Evolutionary conservation across 2,888 invertebrate species (phyloP), one percentile per base, ranked within the genome.

Genomic region (Crioceris asparagi): DNA sequence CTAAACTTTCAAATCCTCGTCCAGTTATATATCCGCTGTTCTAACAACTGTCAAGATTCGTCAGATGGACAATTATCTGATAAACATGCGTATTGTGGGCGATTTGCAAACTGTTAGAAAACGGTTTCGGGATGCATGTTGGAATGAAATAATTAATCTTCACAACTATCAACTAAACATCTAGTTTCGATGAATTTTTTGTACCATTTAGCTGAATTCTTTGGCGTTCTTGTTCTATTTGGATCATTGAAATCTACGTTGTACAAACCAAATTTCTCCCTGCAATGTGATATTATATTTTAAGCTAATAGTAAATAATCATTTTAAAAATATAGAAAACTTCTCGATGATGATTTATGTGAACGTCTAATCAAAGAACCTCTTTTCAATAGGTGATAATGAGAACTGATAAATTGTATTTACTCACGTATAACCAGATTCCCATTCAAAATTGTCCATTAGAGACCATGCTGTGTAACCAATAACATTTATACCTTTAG

Each of bases 251-350:
- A 80, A 54, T 85, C 74, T 1, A 84, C 79, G 49, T 73, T 67
- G 48, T 75, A 77, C 0, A 85, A 49, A 4, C 85, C 85, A 59
- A 79, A 83, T 55, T 70, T 72, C 46, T 71, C 69, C 8, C 79
- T 79, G 58, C 35, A 71, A 69, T 23, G 30, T 4, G 12, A 25
- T 6, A 25, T 25, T 3, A 6, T 6, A 25, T 11, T 11, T 25
- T 3, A 12, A 4, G 12, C 12, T 25, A 6, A 6, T n/a, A 6
- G 6, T 3, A 4, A 11, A 21, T 21, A 10, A 6, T 4, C 25
- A 11, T 4, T 25, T 6, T 4, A 4, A 25, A 4, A 25, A 4
- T 25, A 11, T 12, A 11, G 25, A 25, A 25, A 25, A 6, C 6
- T 25, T 25, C 3, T n/a, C n/a, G n/a, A n/a, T n/a, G n/a, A n/a